Conservation (phyloP, 2,113 vertebrate species). For the Atractosteus spatula region DNA sequence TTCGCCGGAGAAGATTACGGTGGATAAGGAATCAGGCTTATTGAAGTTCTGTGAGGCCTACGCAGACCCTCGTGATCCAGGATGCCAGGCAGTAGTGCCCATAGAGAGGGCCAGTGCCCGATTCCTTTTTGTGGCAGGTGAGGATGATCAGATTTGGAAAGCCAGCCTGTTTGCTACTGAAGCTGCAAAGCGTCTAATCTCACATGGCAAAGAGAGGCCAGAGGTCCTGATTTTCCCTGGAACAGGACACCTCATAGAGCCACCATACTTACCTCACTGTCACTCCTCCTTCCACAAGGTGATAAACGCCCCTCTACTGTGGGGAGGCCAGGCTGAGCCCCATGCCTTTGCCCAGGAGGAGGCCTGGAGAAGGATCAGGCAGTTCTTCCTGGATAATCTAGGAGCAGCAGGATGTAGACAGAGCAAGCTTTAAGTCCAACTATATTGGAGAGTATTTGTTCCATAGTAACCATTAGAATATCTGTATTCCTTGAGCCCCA, state of each 20-base stretch:
- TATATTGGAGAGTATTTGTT: no score
- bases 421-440: no score
- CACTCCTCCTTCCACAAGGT: constrained; percentile 30
- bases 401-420: no score
- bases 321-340: constrained; percentile 47
- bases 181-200: constrained; percentile 51
- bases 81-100: constrained; percentile 56
- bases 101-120: constrained; percentile 54
- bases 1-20: constrained; percentile 33
- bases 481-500: no score
- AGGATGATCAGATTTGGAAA: constrained; percentile 68
- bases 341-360: constrained; percentile 51
- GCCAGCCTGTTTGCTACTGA: constrained; percentile 46
- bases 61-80: constrained; percentile 45
- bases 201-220: constrained; percentile 42
- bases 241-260: constrained; percentile 49
- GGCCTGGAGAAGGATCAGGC: constrained; percentile 52
- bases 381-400: constrained; percentile 37
- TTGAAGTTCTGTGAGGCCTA: constrained; percentile 37
- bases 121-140: constrained; percentile 60
- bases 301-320: neutral
- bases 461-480: no score
- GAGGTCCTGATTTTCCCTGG: constrained; percentile 49
- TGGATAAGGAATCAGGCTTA: constrained; percentile 7
- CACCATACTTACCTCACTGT: constrained; percentile 52